Percentiles rank a stretch among this genome's conserved stretches.
phyloP scores from a whole-genome alignment of 37 sponge, comb jelly and placozoan genomes.

The Bolinopsis microptera region DNA sequence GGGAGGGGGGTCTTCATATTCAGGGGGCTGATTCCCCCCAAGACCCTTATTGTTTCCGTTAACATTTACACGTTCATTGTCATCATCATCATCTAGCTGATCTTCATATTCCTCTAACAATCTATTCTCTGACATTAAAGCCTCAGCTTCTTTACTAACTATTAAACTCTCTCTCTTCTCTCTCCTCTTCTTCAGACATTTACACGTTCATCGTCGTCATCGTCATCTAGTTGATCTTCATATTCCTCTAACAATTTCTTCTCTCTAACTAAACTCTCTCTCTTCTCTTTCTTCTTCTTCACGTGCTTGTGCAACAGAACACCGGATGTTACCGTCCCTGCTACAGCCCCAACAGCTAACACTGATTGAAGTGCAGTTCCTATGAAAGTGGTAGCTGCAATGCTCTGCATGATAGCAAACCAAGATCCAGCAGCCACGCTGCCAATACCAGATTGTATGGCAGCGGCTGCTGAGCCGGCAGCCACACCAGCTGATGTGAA shows the following conservation, averaged over 20 bases:
- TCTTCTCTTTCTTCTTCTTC: not conserved
- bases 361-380: not conserved
- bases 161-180: too few species aligned
- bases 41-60: too few species aligned
- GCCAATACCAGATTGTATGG: conserved; percentile 1
- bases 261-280: too few species aligned
- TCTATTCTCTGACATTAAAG: too few species aligned
- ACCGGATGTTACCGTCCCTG: not conserved
- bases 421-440: conserved; percentile 18
- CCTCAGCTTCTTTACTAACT: too few species aligned
- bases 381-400: conserved; percentile 26
- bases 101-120: not conserved
- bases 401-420: not conserved
- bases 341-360: conserved; percentile 30
- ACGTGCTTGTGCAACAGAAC: not conserved
- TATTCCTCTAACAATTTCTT: not conserved
- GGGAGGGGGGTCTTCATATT: too few species aligned
- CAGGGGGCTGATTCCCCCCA: too few species aligned
- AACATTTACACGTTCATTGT: not conserved
- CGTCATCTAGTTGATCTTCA: not conserved
- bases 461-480: conserved; percentile 16
- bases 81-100: not conserved
- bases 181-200: not conserved
- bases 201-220: not conserved
- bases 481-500: conserved; percentile 32